Evolutionary conservation across 2,888 invertebrate species (phyloP).

Genomic region (Zonitis immaculata): DNA sequence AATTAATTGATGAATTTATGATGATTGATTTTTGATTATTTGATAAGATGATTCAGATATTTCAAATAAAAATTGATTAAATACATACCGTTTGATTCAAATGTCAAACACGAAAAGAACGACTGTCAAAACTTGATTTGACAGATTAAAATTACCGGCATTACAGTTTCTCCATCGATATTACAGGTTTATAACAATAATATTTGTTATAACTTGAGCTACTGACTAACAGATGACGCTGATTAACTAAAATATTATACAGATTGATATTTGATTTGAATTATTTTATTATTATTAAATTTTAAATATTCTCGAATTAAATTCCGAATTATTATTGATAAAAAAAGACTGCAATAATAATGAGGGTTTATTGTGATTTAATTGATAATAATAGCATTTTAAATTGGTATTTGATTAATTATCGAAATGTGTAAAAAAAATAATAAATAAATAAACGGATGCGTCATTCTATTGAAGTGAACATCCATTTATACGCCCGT

Average conservation of each 20-base stretch:
- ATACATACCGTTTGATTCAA: not conserved
- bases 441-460: no score
- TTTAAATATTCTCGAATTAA: no score
- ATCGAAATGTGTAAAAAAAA: conserved; percentile 14
- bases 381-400: conserved; percentile 2
- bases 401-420: conserved; percentile 11
- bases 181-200: no score
- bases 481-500: conserved; percentile 16
- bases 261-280: no score
- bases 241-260: not conserved
- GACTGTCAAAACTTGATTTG: not conserved
- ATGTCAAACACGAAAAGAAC: not conserved
- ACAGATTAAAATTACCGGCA: not conserved
- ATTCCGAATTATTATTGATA: not conserved
- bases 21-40: not conserved
- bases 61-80: conserved; percentile 1
- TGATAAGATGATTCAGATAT: conserved; percentile 11
- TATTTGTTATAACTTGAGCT: not conserved
- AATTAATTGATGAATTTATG: not conserved
- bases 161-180: not conserved
- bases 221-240: not conserved
- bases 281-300: no score
- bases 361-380: conserved; percentile 14
- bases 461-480: conserved; percentile 17
- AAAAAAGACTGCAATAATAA: not conserved